These are phyloP conservation scores for Synanceia verrucosa DNA, from an alignment of 2,797 vertebrate species.

Conservation along the genomic window DNA sequence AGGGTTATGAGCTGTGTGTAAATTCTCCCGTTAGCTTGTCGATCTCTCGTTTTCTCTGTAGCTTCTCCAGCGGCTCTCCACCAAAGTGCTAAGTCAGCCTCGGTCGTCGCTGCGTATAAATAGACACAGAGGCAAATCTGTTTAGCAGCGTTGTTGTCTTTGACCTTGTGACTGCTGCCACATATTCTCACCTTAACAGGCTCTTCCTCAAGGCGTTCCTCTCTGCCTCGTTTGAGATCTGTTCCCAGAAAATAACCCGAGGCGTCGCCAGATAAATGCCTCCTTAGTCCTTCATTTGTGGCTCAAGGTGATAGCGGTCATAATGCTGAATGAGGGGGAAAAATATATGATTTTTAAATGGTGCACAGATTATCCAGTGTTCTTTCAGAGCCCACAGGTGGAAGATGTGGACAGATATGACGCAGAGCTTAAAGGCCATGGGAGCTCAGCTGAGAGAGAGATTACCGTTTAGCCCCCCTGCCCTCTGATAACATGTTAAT, in stretches of 20 bases:
- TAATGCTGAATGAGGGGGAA: conserved; percentile 1
- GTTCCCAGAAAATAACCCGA: not conserved
- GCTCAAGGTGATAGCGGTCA: conserved; percentile 16
- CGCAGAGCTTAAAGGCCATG: conserved; percentile 8
- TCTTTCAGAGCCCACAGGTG: conserved; percentile 20
- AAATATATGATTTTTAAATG: not conserved
- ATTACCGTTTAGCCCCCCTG: not conserved
- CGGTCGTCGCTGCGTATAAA: conserved; percentile 26
- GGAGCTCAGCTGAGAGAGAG: conserved; percentile 32
- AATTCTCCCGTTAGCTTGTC: conserved; percentile 40
- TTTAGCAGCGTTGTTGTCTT: conserved; percentile 30
- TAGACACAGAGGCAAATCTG: conserved; percentile 65
- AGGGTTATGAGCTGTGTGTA: conserved; percentile 28
- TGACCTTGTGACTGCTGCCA: conserved; percentile 54
- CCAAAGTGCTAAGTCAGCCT: conserved; percentile 57
- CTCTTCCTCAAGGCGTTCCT: conserved; percentile 12
- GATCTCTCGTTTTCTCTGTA: conserved; percentile 16
- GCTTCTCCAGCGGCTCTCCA: conserved; percentile 8
- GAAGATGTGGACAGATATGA: conserved; percentile 25
- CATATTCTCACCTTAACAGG: conserved; percentile 42
- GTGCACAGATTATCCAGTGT: conserved; percentile 41
- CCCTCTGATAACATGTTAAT: not conserved
- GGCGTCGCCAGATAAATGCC: not conserved
- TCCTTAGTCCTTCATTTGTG: not conserved
- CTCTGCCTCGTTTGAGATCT: conserved; percentile 1